Evolutionary conservation across 1,140 invertebrate genomes (phyloP).

Genomic region (Neotoxoptera formosana): DNA sequence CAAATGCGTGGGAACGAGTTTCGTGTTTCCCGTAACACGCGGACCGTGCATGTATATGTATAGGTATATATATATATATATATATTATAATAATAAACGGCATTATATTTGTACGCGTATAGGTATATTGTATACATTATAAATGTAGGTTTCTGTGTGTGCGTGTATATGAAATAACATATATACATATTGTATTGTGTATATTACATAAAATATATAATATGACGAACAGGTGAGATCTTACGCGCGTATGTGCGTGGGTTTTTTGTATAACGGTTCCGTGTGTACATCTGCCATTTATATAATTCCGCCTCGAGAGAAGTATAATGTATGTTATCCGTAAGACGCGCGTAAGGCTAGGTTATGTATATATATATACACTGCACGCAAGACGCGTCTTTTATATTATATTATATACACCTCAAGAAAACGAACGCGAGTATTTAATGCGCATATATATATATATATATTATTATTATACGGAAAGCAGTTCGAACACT

Average conservation of each 20-base stretch:
- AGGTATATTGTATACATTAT: too few relatives aligned
- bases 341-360: background rate
- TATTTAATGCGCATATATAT: background rate
- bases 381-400: background rate
- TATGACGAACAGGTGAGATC: slow-evolving; percentile 40
- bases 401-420: slow-evolving; percentile 16
- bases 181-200: background rate
- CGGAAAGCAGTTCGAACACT: background rate
- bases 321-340: too few relatives aligned
- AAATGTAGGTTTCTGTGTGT: too few relatives aligned
- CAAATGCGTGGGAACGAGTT: slow-evolving; percentile 51
- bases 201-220: slow-evolving; percentile 1
- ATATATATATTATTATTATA: slow-evolving; percentile 3
- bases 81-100: background rate
- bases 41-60: background rate
- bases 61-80: too few relatives aligned
- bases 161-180: background rate
- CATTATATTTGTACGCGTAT: background rate
- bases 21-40: background rate
- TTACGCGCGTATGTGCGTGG: background rate
- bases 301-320: slow-evolving; percentile 29
- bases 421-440: background rate
- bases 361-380: background rate
- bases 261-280: slow-evolving; percentile 41
- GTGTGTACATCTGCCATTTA: slow-evolving; percentile 49